Conservation (phyloP, 2,888 invertebrate species). For the Diogma glabrata region DNA sequence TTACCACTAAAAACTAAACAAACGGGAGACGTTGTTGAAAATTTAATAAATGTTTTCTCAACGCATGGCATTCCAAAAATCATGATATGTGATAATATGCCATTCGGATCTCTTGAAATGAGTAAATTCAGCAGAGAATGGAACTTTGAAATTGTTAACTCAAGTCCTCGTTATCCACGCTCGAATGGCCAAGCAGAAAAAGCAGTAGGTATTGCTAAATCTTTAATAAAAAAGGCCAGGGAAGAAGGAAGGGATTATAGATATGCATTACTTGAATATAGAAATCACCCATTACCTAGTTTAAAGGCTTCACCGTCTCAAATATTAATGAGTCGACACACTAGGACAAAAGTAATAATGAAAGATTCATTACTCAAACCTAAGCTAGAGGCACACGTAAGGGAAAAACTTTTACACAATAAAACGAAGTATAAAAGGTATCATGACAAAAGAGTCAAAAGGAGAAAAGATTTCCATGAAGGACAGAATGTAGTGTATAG, state of each 20-base stretch:
- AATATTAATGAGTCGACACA: not conserved
- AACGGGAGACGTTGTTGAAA: slow-evolving; percentile 10
- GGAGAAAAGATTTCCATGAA: too few species aligned
- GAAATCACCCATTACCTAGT: not conserved
- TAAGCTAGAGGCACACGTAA: too few species aligned
- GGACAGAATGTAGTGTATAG: too few species aligned
- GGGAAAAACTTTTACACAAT: too few species aligned
- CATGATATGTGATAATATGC: slow-evolving; percentile 8
- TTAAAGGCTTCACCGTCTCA: too few species aligned
- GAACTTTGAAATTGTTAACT: not conserved
- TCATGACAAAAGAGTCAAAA: too few species aligned
- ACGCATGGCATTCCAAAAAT: slow-evolving; percentile 10
- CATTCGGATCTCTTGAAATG: slow-evolving; percentile 4
- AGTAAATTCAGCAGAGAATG: not conserved
- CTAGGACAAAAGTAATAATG: not conserved
- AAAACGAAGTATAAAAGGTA: too few species aligned
- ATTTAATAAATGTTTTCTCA: slow-evolving; percentile 15
- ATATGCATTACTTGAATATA: not conserved
- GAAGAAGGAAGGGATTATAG: not conserved
- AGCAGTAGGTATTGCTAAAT: slow-evolving; percentile 2
- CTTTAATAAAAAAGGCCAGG: not conserved
- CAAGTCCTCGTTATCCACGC: not conserved
- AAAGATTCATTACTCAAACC: too few species aligned
- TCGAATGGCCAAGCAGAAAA: not conserved
- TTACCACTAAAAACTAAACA: slow-evolving; percentile 2